phyloP scores from a whole-genome alignment of 2,797 vertebrate genomes.

The Danio choprae region DNA sequence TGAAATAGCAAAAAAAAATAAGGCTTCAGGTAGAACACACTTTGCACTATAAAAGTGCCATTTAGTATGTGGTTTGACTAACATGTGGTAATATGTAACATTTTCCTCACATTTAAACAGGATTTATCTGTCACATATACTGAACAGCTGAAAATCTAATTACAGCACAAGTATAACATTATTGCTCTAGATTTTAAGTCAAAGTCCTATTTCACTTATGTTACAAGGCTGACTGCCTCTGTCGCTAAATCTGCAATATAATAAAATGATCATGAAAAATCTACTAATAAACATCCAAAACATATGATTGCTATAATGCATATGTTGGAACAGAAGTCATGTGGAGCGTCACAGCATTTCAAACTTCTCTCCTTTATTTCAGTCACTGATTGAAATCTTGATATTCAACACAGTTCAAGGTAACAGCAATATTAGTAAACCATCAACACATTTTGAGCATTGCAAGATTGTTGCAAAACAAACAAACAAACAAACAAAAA shows the following conservation, averaged over 20 bases:
- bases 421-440: conserved; percentile 59
- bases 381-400: conserved; percentile 74
- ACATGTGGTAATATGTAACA: conserved; percentile 2
- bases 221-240: background rate
- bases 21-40: background rate
- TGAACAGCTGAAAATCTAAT: background rate
- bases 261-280: background rate
- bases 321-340: background rate
- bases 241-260: background rate
- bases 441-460: conserved; percentile 64
- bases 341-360: conserved; percentile 11
- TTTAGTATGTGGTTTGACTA: background rate
- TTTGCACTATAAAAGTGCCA: background rate
- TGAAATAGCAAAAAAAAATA: background rate
- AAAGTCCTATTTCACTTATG: background rate
- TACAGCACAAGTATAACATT: background rate
- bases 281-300: background rate
- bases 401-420: conserved; percentile 68
- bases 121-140: background rate
- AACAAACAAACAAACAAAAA: too few relatives aligned
- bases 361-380: conserved; percentile 74
- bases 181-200: background rate
- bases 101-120: conserved; percentile 5
- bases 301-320: background rate
- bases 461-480: conserved; percentile 64